A percentile compares a stretch with the other conserved stretches of the same genome.
Conservation (phyloP, 2,888 invertebrate species). For the Pristionchus fissidentatus region DNA sequence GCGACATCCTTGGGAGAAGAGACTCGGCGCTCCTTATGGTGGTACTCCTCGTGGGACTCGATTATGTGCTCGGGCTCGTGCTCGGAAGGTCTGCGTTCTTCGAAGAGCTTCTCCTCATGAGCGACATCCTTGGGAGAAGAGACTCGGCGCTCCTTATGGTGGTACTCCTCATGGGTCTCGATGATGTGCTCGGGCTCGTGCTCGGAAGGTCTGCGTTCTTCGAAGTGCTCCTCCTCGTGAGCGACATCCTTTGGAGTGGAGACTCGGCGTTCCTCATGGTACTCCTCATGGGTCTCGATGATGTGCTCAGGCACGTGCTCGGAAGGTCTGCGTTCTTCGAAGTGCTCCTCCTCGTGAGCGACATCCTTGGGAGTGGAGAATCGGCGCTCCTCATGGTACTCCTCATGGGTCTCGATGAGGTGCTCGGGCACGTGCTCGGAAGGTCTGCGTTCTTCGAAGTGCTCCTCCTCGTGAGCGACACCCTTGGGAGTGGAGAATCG, state of each 20-base stretch:
- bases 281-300: not conserved
- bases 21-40: conserved; percentile 12
- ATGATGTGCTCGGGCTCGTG: conserved; percentile 48
- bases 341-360: not conserved
- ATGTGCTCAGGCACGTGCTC: not conserved
- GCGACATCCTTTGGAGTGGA: conserved; percentile 30
- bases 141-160: conserved; percentile 26
- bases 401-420: not conserved
- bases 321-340: not conserved
- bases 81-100: not conserved
- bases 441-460: conserved; percentile 21
- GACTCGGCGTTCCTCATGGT: not conserved
- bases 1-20: not conserved
- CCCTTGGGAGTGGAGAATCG: conserved; percentile 35
- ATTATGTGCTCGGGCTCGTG: not conserved
- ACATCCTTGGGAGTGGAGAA: not conserved
- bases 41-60: not conserved
- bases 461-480: not conserved
- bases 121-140: conserved; percentile 36
- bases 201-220: not conserved
- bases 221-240: conserved; percentile 17
- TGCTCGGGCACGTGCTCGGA: conserved; percentile 9
- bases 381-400: not conserved
- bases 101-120: not conserved
- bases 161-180: conserved; percentile 44